Percentiles rank a stretch among this genome's conserved stretches.
Conservation (phyloP, 2,113 vertebrate genomes). For the Labrus mixtus region DNA sequence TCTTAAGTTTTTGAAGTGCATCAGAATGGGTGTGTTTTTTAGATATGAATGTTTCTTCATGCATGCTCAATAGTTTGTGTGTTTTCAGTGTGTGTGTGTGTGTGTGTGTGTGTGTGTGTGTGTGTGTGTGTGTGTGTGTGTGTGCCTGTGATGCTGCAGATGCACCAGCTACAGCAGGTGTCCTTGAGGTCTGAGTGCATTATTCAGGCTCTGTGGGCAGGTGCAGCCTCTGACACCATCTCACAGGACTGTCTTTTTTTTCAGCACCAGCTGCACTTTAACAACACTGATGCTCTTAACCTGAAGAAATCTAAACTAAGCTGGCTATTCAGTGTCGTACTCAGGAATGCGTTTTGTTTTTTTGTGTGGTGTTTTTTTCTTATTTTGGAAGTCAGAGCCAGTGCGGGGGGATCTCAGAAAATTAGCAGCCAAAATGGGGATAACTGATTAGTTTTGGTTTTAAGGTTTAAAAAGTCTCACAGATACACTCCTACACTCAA, state of each 20-base stretch:
- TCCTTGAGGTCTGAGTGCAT: constrained; percentile 77
- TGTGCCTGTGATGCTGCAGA: constrained; percentile 51
- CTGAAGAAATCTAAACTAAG: constrained; percentile 42
- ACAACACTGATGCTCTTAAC: constrained; percentile 44
- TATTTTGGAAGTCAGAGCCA: background rate
- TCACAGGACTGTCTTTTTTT: constrained; percentile 66
- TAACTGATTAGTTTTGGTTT: background rate
- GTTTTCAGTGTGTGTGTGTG: constrained; percentile 10
- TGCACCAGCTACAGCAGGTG: constrained; percentile 77
- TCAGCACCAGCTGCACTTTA: constrained; percentile 70
- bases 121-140: constrained; percentile 21
- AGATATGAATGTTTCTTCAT: background rate
- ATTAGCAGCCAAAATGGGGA: background rate
- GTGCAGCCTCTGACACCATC: constrained; percentile 71
- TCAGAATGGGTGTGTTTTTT: background rate
- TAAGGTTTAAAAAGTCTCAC: background rate
- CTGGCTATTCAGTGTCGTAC: constrained; percentile 11
- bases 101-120: background rate
- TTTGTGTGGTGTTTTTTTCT: background rate
- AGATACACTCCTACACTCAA: background rate
- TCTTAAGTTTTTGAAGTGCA: too few relatives aligned
- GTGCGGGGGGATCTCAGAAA: background rate
- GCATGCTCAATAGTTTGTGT: background rate
- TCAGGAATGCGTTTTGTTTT: background rate
- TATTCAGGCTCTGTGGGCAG: constrained; percentile 73